These are phyloP conservation scores for Spermophilus dauricus DNA, from an alignment of 2,113 vertebrate genomes.

Conservation along the genomic window DNA sequence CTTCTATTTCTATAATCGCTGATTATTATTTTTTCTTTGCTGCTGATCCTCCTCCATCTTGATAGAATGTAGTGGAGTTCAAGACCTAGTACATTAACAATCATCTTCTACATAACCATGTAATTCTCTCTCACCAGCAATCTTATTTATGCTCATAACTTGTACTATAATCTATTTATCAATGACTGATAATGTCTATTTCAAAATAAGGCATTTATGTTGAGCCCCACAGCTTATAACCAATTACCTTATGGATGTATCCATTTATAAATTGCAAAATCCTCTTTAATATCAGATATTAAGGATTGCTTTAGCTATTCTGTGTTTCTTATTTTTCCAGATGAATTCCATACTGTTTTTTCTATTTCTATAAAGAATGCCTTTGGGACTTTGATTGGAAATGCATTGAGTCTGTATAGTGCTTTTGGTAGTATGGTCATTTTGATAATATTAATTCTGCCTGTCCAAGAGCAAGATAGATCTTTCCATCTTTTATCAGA, in stretches of 20 bases:
- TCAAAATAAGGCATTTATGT: neutral
- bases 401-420: too few relatives aligned
- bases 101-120: neutral
- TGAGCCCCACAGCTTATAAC: neutral
- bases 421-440: too few relatives aligned
- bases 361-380: too few relatives aligned
- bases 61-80: neutral
- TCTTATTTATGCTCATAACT: neutral
- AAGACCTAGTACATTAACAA: neutral
- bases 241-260: neutral
- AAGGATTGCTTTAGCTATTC: neutral
- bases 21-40: neutral
- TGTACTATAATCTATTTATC: neutral
- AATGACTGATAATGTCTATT: neutral
- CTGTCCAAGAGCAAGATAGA: too few relatives aligned
- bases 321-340: too few relatives aligned
- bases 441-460: too few relatives aligned
- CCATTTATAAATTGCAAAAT: neutral
- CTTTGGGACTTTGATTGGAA: too few relatives aligned
- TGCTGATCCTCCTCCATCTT: neutral
- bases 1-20: neutral
- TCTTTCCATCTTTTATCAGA: too few relatives aligned
- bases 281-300: neutral
- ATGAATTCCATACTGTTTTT: too few relatives aligned
- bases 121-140: neutral